Percentiles rank a stretch among this genome's conserved stretches.
These are phyloP conservation scores for Moxostoma hubbsi DNA, from an alignment of 2,797 vertebrate species.

Conservation along the genomic window DNA sequence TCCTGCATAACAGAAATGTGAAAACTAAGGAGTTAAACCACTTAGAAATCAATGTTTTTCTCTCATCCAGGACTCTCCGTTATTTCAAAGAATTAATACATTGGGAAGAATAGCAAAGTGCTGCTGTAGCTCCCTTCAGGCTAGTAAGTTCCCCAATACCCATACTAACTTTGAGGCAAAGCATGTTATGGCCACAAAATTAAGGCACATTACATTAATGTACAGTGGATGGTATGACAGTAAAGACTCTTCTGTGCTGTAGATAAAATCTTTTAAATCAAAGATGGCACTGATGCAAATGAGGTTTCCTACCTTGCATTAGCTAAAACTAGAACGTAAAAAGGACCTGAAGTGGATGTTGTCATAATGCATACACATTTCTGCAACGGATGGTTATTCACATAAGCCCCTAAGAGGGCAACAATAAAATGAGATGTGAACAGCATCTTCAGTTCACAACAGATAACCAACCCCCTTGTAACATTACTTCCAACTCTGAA, in stretches of 20 bases:
- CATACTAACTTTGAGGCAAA: conserved; percentile 34
- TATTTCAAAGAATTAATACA: conserved; percentile 25
- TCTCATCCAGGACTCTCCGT: background rate
- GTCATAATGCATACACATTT: conserved; percentile 8
- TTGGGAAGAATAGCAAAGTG: conserved; percentile 16
- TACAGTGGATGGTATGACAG: conserved; percentile 11
- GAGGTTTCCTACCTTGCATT: background rate
- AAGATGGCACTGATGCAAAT: conserved; percentile 19
- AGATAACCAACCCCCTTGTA: conserved; percentile 13
- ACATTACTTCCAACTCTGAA: conserved; percentile 9
- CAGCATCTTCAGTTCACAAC: conserved; percentile 15
- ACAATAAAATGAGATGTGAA: background rate
- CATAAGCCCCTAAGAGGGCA: background rate
- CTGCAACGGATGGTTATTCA: background rate
- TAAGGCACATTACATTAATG: conserved; percentile 37
- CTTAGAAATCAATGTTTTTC: conserved; percentile 18
- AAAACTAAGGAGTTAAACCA: conserved; percentile 10
- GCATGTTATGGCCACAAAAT: conserved; percentile 32
- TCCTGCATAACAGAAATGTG: conserved; percentile 26
- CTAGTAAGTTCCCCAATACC: conserved; percentile 2
- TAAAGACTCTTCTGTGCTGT: background rate
- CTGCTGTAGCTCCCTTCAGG: background rate
- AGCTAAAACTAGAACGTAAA: conserved; percentile 2
- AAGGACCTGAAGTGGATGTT: background rate
- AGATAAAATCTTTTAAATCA: conserved; percentile 20